Evolutionary conservation across 1,140 invertebrate genomes (phyloP).

Genomic region (Xylocopa sonorina): DNA sequence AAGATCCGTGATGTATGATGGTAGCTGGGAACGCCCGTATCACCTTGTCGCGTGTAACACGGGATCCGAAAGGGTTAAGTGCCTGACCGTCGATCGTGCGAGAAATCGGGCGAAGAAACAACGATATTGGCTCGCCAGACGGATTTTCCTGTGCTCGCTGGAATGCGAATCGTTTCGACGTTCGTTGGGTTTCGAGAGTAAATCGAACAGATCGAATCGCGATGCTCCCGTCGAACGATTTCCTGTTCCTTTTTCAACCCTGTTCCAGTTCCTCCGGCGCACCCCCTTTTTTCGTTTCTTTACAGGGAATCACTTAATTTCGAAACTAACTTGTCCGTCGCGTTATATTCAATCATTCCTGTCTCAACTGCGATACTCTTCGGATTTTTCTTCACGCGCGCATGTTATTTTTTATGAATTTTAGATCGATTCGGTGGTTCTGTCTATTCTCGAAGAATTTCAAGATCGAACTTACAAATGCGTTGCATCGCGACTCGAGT

Average conservation of each 20-base stretch:
- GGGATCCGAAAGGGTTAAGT: not conserved
- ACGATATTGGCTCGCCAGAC: not conserved
- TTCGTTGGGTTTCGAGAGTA: not conserved
- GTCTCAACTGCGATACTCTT: too few species aligned
- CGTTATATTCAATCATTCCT: not conserved
- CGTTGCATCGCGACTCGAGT: too few species aligned
- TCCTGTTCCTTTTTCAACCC: too few species aligned
- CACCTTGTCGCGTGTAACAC: too few species aligned
- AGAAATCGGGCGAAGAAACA: constrained; percentile 2
- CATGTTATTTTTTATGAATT: too few species aligned
- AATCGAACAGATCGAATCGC: not conserved
- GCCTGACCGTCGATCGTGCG: not conserved
- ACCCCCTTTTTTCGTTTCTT: not conserved
- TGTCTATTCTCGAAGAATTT: too few species aligned
- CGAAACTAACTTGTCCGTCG: not conserved
- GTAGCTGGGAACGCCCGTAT: too few species aligned
- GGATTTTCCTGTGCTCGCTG: constrained; percentile 2
- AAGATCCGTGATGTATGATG: too few species aligned
- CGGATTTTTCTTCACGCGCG: too few species aligned
- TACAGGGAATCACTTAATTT: not conserved
- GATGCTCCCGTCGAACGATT: not conserved
- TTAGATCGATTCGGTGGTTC: too few species aligned
- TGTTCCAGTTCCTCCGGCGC: not conserved
- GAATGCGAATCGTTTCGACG: constrained; percentile 6
- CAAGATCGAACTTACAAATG: too few species aligned